Evolutionary conservation across 2,113 vertebrate species (phyloP).

Genomic region (Cnemophilus loriae): DNA sequence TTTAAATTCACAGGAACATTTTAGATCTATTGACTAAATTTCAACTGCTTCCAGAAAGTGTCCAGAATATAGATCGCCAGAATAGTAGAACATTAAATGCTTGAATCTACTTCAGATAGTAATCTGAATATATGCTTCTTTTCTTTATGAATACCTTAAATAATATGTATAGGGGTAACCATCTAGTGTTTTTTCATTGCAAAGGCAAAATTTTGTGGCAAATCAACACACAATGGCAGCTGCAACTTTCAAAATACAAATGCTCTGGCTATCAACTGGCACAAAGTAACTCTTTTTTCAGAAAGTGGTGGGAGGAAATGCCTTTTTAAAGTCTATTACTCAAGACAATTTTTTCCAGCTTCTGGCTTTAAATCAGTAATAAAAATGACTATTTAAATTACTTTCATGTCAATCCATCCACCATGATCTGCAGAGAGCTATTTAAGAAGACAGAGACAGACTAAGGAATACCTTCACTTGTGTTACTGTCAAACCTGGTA

Average conservation of each 20-base stretch:
- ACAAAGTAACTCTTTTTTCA: background rate
- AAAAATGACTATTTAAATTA: slow-evolving; percentile 45
- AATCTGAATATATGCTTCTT: background rate
- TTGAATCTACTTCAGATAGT: background rate
- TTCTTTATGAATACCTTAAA: background rate
- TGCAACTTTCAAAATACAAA: background rate
- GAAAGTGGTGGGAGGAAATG: background rate
- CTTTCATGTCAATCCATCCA: slow-evolving; percentile 19
- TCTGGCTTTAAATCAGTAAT: slow-evolving; percentile 36
- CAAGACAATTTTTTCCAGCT: slow-evolving; percentile 10
- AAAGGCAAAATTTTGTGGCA: background rate
- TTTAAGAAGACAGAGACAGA: slow-evolving; percentile 9
- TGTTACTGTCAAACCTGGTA: slow-evolving; percentile 23
- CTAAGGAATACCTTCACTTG: background rate
- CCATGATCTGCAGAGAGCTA: slow-evolving; percentile 6
- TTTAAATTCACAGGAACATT: background rate
- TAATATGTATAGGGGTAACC: background rate
- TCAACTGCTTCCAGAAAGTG: background rate
- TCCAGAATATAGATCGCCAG: background rate
- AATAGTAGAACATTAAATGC: background rate
- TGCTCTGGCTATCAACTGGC: background rate
- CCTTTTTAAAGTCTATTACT: slow-evolving; percentile 12
- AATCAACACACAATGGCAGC: background rate
- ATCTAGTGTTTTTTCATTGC: background rate
- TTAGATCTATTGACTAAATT: background rate